Conservation (phyloP, 2,888 invertebrate species). For the Litoditis marina region DNA sequence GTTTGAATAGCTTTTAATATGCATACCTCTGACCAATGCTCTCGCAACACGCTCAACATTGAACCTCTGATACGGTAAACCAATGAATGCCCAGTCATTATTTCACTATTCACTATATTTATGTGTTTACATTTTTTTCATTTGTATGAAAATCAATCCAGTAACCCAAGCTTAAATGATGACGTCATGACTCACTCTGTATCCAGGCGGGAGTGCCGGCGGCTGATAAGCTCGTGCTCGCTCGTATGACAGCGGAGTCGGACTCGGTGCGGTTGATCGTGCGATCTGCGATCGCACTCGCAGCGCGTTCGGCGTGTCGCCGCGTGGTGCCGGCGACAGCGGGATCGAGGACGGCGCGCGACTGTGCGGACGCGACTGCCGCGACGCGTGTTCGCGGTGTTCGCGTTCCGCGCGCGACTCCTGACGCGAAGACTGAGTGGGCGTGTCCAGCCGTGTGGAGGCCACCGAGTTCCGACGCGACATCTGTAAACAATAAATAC, state of each 20-base stretch:
- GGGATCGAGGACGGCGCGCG: conserved; percentile 35
- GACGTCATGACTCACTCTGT: conserved; percentile 49
- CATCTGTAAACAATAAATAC: conserved; percentile 38
- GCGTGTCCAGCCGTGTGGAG: conserved; percentile 33
- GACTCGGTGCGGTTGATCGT: conserved; percentile 45
- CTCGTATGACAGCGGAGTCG: conserved; percentile 56
- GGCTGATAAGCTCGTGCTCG: conserved; percentile 56
- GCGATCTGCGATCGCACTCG: conserved; percentile 40
- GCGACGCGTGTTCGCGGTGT: conserved; percentile 22
- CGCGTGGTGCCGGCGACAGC: conserved; percentile 24
- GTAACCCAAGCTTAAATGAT: no score
- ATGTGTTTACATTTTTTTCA: no score
- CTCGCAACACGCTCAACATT: no score
- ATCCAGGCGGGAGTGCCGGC: conserved; percentile 56
- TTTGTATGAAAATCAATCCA: no score
- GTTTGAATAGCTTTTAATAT: no score
- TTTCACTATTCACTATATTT: no score
- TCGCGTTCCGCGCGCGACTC: conserved; percentile 20
- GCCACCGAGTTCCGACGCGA: conserved; percentile 43
- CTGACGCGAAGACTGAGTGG: conserved; percentile 20
- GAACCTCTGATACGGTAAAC: no score
- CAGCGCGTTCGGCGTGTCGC: conserved; percentile 37
- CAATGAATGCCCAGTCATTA: no score
- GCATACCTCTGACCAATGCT: no score
- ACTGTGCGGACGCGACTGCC: conserved; percentile 19